Conservation (phyloP, 1,140 invertebrate genomes). For the Brachystomella parvula region DNA sequence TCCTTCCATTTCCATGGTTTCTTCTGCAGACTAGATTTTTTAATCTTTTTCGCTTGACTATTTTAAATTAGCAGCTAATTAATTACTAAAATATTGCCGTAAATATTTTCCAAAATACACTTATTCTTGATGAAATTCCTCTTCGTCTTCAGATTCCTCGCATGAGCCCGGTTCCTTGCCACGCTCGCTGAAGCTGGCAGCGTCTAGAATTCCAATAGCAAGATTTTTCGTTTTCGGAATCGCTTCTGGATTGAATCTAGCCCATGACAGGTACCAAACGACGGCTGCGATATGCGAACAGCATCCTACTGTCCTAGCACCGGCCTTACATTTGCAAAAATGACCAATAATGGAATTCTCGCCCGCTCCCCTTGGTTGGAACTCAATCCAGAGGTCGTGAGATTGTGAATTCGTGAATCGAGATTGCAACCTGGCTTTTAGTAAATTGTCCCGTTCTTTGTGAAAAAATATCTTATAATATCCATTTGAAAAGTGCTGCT, state of each 20-base stretch:
- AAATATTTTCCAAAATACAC: too few species aligned
- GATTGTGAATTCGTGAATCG: background rate
- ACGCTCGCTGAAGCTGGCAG: background rate
- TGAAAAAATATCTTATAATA: background rate
- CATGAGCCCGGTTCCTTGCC: background rate
- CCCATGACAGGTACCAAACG: constrained; percentile 18
- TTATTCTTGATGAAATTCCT: too few species aligned
- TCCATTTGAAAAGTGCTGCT: background rate
- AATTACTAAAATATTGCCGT: too few species aligned
- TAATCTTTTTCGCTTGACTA: too few species aligned
- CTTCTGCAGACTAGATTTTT: too few species aligned
- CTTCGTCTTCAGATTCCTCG: background rate
- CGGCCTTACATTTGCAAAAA: constrained; percentile 20
- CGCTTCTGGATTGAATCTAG: background rate
- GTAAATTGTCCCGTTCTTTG: background rate
- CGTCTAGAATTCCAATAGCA: background rate
- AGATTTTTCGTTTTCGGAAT: background rate
- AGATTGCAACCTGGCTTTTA: background rate
- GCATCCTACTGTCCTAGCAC: constrained; percentile 9
- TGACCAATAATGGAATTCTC: background rate
- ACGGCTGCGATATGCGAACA: constrained; percentile 15
- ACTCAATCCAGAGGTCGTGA: background rate
- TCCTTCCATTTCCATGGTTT: too few species aligned
- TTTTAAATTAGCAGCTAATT: too few species aligned
- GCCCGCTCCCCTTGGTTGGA: background rate